Conservation (phyloP, 2,888 invertebrate genomes). For the Mycalesis mineus region DNA sequence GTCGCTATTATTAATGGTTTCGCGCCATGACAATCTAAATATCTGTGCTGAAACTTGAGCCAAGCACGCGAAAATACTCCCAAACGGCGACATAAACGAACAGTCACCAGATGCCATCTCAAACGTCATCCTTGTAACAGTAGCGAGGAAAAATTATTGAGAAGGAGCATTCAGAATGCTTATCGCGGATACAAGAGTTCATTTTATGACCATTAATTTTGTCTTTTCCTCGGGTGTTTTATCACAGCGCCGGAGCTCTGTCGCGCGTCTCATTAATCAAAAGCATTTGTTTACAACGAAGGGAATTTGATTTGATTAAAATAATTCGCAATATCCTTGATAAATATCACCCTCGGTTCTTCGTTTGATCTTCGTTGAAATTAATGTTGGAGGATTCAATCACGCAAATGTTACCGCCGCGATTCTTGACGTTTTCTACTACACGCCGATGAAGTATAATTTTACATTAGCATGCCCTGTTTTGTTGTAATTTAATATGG, state of each 20-base stretch:
- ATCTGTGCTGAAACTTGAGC: constrained; percentile 62
- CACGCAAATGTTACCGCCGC: constrained; percentile 64
- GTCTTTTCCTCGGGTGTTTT: constrained; percentile 75
- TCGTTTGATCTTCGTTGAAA: constrained; percentile 76
- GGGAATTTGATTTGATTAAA: constrained; percentile 79
- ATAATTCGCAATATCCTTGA: constrained; percentile 79
- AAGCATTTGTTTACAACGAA: constrained; percentile 79
- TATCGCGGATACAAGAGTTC: constrained; percentile 76
- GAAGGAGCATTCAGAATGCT: constrained; percentile 74
- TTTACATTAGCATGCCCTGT: constrained; percentile 11
- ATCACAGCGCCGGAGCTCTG: constrained; percentile 75
- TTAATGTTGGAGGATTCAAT: constrained; percentile 78
- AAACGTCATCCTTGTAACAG: constrained; percentile 66
- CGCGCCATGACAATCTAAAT: constrained; percentile 73
- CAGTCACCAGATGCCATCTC: constrained; percentile 70
- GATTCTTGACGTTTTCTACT: constrained; percentile 46
- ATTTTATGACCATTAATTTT: constrained; percentile 79
- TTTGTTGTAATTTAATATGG: constrained; percentile 16
- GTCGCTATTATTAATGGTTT: constrained; percentile 75
- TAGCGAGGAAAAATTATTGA: constrained; percentile 72
- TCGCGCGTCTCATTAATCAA: constrained; percentile 79
- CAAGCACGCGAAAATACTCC: constrained; percentile 60
- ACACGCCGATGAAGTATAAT: constrained; percentile 22
- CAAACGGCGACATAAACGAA: constrained; percentile 62
- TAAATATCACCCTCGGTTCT: constrained; percentile 78